Percentiles rank a stretch among this genome's conserved stretches.
Conservation (phyloP, 1,140 invertebrate genomes). For the Andricus grossulariae region DNA sequence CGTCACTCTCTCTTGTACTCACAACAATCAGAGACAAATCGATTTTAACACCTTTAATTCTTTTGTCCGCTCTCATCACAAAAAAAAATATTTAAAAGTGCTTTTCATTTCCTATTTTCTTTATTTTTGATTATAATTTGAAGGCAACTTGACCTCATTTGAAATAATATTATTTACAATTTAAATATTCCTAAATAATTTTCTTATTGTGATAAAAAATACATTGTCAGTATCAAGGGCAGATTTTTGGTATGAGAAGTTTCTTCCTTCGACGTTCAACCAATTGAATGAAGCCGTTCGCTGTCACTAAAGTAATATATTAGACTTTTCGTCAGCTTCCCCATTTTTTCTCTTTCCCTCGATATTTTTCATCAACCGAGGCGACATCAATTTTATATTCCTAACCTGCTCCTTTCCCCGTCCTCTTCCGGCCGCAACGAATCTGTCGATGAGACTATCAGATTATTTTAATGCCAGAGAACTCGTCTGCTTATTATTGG, state of each 20-base stretch:
- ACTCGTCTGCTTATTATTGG: conserved; percentile 49
- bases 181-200: too few species aligned
- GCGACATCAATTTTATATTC: conserved; percentile 26
- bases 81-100: background rate
- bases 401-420: background rate
- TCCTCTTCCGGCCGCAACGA: background rate
- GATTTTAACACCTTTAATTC: conserved; percentile 13
- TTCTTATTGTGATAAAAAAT: background rate
- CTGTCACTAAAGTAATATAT: conserved; percentile 47
- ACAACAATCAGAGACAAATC: background rate
- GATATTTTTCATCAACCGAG: conserved; percentile 18
- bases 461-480: conserved; percentile 52
- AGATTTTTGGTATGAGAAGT: background rate
- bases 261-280: conserved; percentile 1
- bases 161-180: too few species aligned
- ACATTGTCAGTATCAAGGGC: conserved; percentile 20
- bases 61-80: background rate
- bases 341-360: conserved; percentile 33
- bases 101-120: too few species aligned
- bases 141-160: too few species aligned
- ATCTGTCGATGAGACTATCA: conserved; percentile 42
- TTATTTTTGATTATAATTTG: too few species aligned
- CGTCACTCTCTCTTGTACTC: background rate
- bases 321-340: conserved; percentile 39
- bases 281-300: conserved; percentile 48